Evolutionary conservation across 2,888 invertebrate species (phyloP).

Genomic region (Drosophila infuscata): DNA sequence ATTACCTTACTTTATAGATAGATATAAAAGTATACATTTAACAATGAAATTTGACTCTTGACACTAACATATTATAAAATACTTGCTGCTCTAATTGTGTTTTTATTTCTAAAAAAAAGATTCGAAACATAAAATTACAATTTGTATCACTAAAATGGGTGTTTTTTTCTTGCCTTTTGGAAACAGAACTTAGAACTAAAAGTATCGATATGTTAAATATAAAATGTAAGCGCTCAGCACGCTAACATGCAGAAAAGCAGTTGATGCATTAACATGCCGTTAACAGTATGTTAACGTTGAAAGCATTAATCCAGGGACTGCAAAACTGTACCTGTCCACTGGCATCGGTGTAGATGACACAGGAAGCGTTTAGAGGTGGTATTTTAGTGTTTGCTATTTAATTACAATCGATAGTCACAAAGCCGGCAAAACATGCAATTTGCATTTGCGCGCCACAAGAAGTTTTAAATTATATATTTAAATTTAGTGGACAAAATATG

Average conservation of each 20-base stretch:
- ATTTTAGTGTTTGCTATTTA: slow-evolving; percentile 86
- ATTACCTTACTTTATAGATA: slow-evolving; percentile 20
- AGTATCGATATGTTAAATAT: background rate
- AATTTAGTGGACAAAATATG: slow-evolving; percentile 22
- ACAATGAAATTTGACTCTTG: slow-evolving; percentile 33
- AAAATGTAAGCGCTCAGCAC: slow-evolving; percentile 5
- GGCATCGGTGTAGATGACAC: slow-evolving; percentile 97
- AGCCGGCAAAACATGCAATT: slow-evolving; percentile 50
- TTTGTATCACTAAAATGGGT: slow-evolving; percentile 22
- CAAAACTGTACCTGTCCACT: slow-evolving; percentile 93
- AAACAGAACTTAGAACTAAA: slow-evolving; percentile 45
- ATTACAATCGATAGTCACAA: slow-evolving; percentile 35
- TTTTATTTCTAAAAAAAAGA: slow-evolving; percentile 55
- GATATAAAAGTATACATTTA: slow-evolving; percentile 11
- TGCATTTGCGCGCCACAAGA: slow-evolving; percentile 19
- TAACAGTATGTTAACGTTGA: slow-evolving; percentile 37
- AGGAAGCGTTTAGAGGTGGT: slow-evolving; percentile 93
- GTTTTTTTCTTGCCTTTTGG: slow-evolving; percentile 25
- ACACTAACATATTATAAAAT: slow-evolving; percentile 28
- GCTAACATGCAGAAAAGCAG: slow-evolving; percentile 37
- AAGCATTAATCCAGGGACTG: slow-evolving; percentile 33
- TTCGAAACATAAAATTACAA: slow-evolving; percentile 41
- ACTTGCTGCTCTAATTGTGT: slow-evolving; percentile 78
- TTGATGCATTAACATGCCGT: slow-evolving; percentile 33
- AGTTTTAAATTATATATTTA: slow-evolving; percentile 23